Base-by-base conservation (phyloP, 2,113 vertebrate species). In the Capricornis sumatraensis region DNA sequence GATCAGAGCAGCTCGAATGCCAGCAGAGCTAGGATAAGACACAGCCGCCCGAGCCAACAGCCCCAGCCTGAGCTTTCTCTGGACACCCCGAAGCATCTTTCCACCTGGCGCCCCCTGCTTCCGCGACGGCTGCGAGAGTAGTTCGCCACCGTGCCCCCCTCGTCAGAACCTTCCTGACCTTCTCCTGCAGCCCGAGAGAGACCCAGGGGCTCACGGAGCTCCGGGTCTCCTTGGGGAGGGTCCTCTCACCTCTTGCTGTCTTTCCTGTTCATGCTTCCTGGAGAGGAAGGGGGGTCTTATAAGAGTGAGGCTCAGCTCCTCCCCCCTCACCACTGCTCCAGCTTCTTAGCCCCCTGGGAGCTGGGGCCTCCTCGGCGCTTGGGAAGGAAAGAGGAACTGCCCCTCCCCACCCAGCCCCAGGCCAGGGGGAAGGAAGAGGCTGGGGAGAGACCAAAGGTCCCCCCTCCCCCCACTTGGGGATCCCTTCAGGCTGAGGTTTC, bases 201-300 rank as follows among this genome's bases (percentile, higher is more conserved):
- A 78, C 30, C 10, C 62, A 10, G 27, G 43, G 74, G 27, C 19
- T 43, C 27, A 9, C 60, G 60, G 45, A 2, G 12, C 45, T 71
- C 15, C 40, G 1, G 0, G 15, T 21, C 45, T 89, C 57, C 50
- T 43, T 15, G 7, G 50, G 79, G 64, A 96, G 93, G 78, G 79
- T 79, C 57, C 21, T 78, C 98, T 98, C 96, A 99, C 98, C 98
- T 98, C 95, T 98, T 99, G 95, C 98, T 98, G 90, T 98, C 98
- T 97, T 98, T 98, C 25, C 98, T 98, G 97, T 98, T 98, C 98
- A 99, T 98, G 55, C 50, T 98, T 93, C 96, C 86, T 88, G 33
- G 7, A 0, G 57, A 47, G n/a, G 25, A 62, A 40, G 53, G 27
- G 60, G 36, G 79, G 62, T 79, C 78, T 86, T 50, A 76, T 33